Evolutionary conservation across 2,888 invertebrate genomes (phyloP).

Genomic region (Phytoseiulus persimilis): DNA sequence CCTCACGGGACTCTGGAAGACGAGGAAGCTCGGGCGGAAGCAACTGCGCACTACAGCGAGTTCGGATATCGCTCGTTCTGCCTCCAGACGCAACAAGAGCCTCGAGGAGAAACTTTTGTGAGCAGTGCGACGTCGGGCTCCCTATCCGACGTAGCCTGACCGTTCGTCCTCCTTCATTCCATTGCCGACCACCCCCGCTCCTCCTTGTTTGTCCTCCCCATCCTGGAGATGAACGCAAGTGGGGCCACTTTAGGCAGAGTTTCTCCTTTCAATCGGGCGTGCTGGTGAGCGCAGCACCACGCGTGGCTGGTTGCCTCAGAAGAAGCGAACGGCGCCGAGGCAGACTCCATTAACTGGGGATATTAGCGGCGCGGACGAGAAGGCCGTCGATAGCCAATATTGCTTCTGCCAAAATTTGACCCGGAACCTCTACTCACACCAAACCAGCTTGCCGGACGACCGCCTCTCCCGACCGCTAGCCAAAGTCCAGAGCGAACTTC

Average conservation of each 20-base stretch:
- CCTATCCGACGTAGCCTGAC: no score
- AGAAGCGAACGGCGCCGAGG: background rate
- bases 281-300: background rate
- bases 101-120: no score
- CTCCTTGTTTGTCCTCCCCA: background rate
- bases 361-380: background rate
- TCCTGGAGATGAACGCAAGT: background rate
- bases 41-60: background rate
- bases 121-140: no score
- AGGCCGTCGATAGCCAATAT: background rate
- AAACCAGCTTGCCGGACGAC: background rate
- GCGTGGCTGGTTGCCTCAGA: background rate
- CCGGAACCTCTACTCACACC: background rate
- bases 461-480: background rate
- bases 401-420: slow-evolving; percentile 5
- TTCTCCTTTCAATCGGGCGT: background rate
- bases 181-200: no score
- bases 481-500: background rate
- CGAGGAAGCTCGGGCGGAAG: background rate
- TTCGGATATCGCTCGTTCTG: background rate
- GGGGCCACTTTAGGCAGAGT: background rate
- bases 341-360: background rate
- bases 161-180: no score
- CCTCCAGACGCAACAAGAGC: background rate
- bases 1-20: background rate